phyloP scores from a whole-genome alignment of 1,140 invertebrate genomes.

The Scaptomyza montana region DNA sequence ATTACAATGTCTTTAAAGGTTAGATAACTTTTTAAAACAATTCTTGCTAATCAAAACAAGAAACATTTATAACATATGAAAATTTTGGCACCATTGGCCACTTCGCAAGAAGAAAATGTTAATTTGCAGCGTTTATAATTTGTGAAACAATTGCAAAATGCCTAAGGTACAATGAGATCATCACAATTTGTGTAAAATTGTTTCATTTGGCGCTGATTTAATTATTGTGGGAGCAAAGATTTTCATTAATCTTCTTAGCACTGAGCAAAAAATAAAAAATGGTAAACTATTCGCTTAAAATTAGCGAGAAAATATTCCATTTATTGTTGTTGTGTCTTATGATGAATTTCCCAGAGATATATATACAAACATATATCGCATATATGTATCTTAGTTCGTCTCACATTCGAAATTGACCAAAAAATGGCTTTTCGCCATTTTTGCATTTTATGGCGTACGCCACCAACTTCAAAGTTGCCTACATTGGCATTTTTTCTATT shows the following conservation, averaged over 20 bases:
- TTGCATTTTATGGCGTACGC: conserved; percentile 41
- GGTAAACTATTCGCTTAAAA: conserved; percentile 13
- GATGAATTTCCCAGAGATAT: not conserved
- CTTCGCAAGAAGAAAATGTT: not conserved
- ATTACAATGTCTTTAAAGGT: not conserved
- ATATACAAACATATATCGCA: not conserved
- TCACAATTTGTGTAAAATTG: conserved; percentile 24
- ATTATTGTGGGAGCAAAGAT: conserved; percentile 29
- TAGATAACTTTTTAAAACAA: too few species aligned
- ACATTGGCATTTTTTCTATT: conserved; percentile 11
- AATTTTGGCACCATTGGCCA: conserved; percentile 11
- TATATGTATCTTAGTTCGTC: conserved; percentile 33
- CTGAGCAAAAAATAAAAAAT: conserved; percentile 25
- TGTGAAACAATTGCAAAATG: conserved; percentile 1
- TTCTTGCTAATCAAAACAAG: not conserved
- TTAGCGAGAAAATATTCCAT: not conserved
- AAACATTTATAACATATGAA: not conserved
- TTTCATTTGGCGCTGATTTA: conserved; percentile 17
- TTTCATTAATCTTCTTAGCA: conserved; percentile 12
- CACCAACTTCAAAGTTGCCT: conserved; percentile 53
- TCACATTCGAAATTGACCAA: conserved; percentile 67
- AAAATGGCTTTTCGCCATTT: conserved; percentile 49
- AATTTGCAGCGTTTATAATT: conserved; percentile 16
- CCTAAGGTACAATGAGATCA: conserved; percentile 35
- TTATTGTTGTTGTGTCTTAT: not conserved